phyloP scores from a whole-genome alignment of 2,797 vertebrate species.

The Lycodopsis pacificus region DNA sequence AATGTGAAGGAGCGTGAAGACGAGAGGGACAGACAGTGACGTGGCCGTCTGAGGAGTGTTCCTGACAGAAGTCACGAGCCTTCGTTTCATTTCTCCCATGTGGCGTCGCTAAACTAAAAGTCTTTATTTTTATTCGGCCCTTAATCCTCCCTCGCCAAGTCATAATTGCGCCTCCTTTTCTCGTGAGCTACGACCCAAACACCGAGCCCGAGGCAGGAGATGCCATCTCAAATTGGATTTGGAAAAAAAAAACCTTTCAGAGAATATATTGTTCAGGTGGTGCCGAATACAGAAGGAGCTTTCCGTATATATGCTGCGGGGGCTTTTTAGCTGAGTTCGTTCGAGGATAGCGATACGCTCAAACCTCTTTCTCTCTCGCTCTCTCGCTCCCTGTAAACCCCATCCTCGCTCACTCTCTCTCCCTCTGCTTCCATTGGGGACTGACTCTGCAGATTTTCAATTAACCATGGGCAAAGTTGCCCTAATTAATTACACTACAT shows the following conservation, averaged over 20 bases:
- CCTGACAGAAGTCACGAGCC: conserved; percentile 32
- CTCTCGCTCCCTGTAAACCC: background rate
- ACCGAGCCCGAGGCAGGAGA: conserved; percentile 22
- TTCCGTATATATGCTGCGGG: conserved; percentile 29
- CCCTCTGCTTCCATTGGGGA: conserved; percentile 38
- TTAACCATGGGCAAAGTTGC: conserved; percentile 64
- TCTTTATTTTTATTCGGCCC: conserved; percentile 54
- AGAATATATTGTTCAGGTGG: conserved; percentile 54
- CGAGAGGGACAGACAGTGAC: conserved; percentile 3
- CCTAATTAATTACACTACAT: conserved; percentile 69
- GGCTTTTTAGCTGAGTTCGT: conserved; percentile 43
- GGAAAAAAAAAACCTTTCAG: conserved; percentile 16
- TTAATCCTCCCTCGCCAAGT: conserved; percentile 54
- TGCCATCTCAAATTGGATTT: conserved; percentile 59
- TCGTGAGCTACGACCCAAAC: conserved; percentile 42
- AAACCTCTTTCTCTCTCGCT: conserved; percentile 29
- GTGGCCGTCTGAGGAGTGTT: conserved; percentile 24
- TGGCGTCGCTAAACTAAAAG: conserved; percentile 42
- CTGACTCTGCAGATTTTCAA: conserved; percentile 72
- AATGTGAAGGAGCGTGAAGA: conserved; percentile 6
- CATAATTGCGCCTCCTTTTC: conserved; percentile 55
- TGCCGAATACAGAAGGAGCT: conserved; percentile 47
- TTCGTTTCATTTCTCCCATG: conserved; percentile 44
- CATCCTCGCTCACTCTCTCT: background rate
- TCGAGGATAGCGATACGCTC: conserved; percentile 46